These are phyloP conservation scores for Merops nubicus DNA, from an alignment of 2,113 vertebrate species.

Conservation along the genomic window DNA sequence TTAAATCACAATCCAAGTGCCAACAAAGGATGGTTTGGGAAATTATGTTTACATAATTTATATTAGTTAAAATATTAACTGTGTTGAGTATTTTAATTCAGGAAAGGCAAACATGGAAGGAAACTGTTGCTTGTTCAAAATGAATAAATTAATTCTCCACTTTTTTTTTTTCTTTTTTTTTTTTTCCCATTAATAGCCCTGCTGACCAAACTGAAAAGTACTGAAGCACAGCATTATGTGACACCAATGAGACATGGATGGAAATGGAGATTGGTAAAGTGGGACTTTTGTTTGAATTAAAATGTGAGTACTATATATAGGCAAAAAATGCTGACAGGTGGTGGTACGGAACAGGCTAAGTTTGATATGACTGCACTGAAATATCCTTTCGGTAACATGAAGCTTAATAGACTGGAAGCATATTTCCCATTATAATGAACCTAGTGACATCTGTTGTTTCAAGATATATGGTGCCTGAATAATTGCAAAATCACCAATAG, in stretches of 20 bases:
- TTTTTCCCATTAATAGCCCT: not conserved
- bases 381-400: not conserved
- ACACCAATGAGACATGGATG: not conserved
- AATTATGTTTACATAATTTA: not conserved
- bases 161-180: not conserved
- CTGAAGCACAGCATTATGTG: not conserved
- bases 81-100: not conserved
- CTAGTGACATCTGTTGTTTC: conserved; percentile 23
- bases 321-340: not conserved
- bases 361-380: not conserved
- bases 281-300: not conserved
- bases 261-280: not conserved
- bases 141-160: accelerated
- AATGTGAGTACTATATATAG: not conserved
- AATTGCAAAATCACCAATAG: not conserved
- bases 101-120: not conserved
- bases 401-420: not conserved
- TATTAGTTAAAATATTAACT: too few relatives aligned
- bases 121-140: not conserved
- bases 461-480: not conserved
- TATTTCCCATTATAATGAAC: conserved; percentile 5
- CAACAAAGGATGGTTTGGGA: not conserved
- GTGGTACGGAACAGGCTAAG: not conserved
- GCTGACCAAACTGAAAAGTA: not conserved
- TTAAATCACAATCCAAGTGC: not conserved